Base-by-base conservation (phyloP, 2,797 vertebrate species). In the Columba guinea region DNA sequence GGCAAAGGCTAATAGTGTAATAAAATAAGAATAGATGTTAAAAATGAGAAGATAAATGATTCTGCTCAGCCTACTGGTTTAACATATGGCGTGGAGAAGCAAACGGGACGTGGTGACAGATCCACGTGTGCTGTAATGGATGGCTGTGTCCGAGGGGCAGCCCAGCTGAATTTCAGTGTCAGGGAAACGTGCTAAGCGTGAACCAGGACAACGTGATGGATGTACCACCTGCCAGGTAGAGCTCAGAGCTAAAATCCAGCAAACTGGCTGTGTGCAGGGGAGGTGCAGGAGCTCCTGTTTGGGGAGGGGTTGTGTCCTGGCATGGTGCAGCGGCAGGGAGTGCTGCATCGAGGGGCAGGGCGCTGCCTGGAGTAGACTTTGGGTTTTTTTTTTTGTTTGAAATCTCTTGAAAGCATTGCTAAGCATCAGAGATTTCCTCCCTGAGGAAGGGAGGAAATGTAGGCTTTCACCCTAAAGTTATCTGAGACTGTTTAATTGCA, bases 21-120 rank as follows among this genome's bases (percentile, higher is more conserved):
- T 49, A 27, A 84, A 24, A 46, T 46, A 27, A 58, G 15, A 28
- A 18, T 7, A 53, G 69, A 10, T 75, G 58, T 49, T 85, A 67
- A 90, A 95, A 76, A 12, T 23, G 51, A 58, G 71, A 83, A 81
- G 90, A 91, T 4, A 69, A 91, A 95, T 78, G 53, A 39, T 89
- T 87, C 53, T 85, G 46, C 68, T 39, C 32, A 71, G 11, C 46
- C 68, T 55, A 2, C 16, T 48, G 53, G 37, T 78, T 75, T 92
- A 77, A 76, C 64, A 53, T 35, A 30, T 17, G 69, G 73, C 22
- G 51, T 30, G 58, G 58, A 85, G 92, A 59, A 69, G 75, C 89
- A 93, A 80, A 80, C 39, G 89, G 92, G 84, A 58, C 0, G 3
- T 14, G 39, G 64, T 74, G 78, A 75, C 56, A 80, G 90, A 41